Conservation (phyloP, 2,113 vertebrate genomes). For the Geococcyx californianus region DNA sequence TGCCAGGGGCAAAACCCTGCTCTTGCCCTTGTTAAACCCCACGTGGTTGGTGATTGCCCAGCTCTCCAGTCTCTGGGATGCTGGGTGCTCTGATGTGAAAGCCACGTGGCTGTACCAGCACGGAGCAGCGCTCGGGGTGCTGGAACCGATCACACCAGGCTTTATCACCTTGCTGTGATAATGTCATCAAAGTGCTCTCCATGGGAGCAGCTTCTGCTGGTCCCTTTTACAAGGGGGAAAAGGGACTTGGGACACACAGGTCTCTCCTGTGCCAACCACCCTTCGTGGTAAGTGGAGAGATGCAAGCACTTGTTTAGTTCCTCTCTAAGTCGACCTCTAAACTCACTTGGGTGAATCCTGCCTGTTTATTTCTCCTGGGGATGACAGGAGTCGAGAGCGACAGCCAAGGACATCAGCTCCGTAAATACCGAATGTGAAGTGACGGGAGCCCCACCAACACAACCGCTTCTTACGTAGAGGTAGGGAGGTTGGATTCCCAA, state of each 20-base stretch:
- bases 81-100: background rate
- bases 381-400: background rate
- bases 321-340: background rate
- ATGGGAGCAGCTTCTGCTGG: background rate
- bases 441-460: background rate
- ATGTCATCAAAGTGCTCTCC: background rate
- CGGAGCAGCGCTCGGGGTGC: background rate
- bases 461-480: background rate
- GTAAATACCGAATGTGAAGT: background rate
- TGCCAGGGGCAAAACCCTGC: no score
- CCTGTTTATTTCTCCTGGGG: background rate
- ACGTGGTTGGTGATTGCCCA: no score
- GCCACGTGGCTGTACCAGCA: background rate
- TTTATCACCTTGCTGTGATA: background rate
- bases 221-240: background rate
- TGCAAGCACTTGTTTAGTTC: background rate
- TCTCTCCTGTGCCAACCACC: background rate
- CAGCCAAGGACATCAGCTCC: background rate
- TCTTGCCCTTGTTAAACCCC: no score
- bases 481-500: background rate
- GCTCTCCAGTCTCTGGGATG: no score
- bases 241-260: background rate
- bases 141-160: background rate
- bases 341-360: background rate
- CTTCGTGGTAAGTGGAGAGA: background rate